phyloP scores from a whole-genome alignment of 2,797 vertebrate species.

The Mormyrops boulengeri region DNA sequence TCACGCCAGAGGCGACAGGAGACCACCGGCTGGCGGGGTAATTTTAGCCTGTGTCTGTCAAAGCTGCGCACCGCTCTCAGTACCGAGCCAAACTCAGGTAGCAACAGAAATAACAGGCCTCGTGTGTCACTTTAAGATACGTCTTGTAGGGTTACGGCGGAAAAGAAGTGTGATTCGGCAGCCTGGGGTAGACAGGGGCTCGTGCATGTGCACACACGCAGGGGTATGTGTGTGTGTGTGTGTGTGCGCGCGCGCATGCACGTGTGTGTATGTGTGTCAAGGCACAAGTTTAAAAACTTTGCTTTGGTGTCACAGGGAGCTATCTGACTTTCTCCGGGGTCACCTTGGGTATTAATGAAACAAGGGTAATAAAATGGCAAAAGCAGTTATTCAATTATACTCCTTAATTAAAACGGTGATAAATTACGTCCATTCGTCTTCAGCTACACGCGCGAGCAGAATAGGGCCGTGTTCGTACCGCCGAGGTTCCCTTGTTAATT shows the following conservation, averaged over 20 bases:
- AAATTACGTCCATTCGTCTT: conserved; percentile 44
- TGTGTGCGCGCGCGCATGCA: background rate
- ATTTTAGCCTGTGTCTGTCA: background rate
- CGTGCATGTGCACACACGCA: background rate
- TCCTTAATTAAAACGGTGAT: conserved; percentile 46
- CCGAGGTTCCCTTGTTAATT: conserved; percentile 32
- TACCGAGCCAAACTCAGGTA: conserved; percentile 1
- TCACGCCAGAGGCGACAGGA: background rate
- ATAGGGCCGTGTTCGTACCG: conserved; percentile 42
- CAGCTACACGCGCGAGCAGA: conserved; percentile 45
- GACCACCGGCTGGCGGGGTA: background rate
- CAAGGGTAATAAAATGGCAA: conserved; percentile 36
- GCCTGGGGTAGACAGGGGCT: background rate
- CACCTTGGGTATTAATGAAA: conserved; percentile 34
- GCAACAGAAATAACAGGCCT: background rate
- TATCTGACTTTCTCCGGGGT: conserved; percentile 26
- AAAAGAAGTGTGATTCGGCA: background rate
- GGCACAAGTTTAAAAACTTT: background rate
- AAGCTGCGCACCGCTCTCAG: background rate
- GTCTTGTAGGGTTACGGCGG: background rate
- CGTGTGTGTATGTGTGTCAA: background rate
- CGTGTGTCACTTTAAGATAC: background rate
- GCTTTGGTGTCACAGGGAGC: conserved; percentile 21
- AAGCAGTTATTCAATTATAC: conserved; percentile 46
- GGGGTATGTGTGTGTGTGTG: background rate